These are phyloP conservation scores for Paramisgurnus dabryanus DNA, from an alignment of 2,113 vertebrate species.

Conservation along the genomic window DNA sequence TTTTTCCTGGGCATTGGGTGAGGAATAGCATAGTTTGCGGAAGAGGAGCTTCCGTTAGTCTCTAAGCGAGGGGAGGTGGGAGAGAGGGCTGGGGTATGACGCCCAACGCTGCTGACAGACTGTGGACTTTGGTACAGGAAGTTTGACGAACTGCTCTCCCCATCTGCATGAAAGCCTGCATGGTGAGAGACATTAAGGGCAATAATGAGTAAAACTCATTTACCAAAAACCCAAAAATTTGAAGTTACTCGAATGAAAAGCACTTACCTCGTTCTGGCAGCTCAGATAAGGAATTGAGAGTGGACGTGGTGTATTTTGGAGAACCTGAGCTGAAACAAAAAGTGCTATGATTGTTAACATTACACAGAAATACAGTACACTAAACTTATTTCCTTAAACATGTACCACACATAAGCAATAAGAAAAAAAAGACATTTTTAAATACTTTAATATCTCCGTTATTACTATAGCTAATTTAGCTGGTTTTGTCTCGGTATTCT, in stretches of 20 bases:
- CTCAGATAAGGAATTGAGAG: conserved; percentile 62
- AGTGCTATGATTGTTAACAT: background rate
- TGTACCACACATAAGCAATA: too few species aligned
- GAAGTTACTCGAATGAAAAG: background rate
- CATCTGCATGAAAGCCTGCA: conserved; percentile 50
- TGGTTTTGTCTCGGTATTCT: background rate
- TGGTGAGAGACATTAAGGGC: background rate
- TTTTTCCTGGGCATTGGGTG: conserved; percentile 60
- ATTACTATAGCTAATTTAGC: too few species aligned
- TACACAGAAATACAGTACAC: background rate
- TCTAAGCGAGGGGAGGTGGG: conserved; percentile 57
- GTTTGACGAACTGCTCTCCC: conserved; percentile 38
- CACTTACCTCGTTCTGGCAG: conserved; percentile 61
- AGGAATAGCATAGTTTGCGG: conserved; percentile 47
- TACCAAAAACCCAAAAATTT: background rate
- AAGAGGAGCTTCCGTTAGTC: conserved; percentile 51
- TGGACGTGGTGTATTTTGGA: conserved; percentile 55
- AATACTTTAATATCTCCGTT: too few species aligned
- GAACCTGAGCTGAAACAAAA: conserved; percentile 63
- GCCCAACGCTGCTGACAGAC: conserved; percentile 41
- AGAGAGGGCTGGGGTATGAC: conserved; percentile 23
- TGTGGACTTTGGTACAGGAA: conserved; percentile 56
- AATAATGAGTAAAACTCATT: background rate
- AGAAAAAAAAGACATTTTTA: too few species aligned
- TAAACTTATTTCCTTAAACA: too few species aligned